Evolutionary conservation across 2,888 invertebrate species (phyloP).

Genomic region (Diogma glabrata): DNA sequence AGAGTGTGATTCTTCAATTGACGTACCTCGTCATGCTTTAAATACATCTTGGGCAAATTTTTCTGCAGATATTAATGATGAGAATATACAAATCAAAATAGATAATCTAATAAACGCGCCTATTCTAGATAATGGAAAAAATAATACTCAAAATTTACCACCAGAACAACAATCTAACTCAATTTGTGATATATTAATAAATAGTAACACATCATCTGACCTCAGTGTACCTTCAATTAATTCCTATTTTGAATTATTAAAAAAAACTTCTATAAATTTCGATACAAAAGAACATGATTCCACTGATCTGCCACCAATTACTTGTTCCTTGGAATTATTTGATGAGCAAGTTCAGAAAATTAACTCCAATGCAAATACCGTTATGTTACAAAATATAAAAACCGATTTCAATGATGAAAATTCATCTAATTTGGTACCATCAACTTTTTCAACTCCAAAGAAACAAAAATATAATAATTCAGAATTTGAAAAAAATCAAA

Average conservation of each 20-base stretch:
- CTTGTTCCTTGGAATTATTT: too few relatives aligned
- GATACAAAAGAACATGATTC: constrained; percentile 1
- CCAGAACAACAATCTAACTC: background rate
- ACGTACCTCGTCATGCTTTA: background rate
- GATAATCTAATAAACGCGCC: background rate
- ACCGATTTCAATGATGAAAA: background rate
- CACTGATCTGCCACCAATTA: too few relatives aligned
- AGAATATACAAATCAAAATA: background rate
- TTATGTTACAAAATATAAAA: background rate
- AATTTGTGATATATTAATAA: background rate
- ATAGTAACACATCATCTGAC: background rate
- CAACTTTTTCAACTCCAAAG: constrained; percentile 1
- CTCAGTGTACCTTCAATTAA: constrained; percentile 3
- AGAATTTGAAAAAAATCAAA: background rate
- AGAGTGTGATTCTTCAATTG: background rate
- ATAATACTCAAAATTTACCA: background rate
- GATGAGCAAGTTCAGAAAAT: too few relatives aligned
- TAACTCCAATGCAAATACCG: too few relatives aligned
- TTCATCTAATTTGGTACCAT: background rate
- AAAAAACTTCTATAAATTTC: constrained; percentile 1
- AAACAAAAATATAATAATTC: background rate
- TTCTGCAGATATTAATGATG: background rate
- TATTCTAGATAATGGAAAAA: background rate
- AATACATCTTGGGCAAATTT: background rate
- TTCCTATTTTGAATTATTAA: constrained; percentile 7